Evolutionary conservation across 1,140 invertebrate species (phyloP), one percentile per base, ranked within the genome.

Genomic region (Campoletis sonorensis): DNA sequence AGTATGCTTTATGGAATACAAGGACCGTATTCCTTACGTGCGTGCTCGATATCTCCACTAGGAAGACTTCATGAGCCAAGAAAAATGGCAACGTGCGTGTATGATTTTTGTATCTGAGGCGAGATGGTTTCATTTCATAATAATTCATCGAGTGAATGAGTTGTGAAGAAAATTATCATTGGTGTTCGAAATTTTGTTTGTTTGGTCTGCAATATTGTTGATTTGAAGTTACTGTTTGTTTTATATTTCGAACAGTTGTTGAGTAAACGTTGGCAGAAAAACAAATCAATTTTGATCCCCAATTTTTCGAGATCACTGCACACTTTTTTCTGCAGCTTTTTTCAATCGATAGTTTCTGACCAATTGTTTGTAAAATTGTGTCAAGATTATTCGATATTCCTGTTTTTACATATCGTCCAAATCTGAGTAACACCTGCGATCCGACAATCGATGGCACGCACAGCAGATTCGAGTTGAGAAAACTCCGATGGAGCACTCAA

Each of bases 31-130:
- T 58, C 40, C 40, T 2, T 58, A 58, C 54, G 54, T 58, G 54
- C 54, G 54, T 58, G 54, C 54, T 58, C 54, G 54, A 58, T 58
- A 58, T 58, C 54, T 58, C 54, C 18, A 5, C 54, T 23, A 23
- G 21, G 54, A 58, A 58, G 54, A 58, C 18, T 58, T 58, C 21
- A 58, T 58, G 40, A 45, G 5, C 1, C 54, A 21, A 58, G 54
- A 18, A n/a, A 58, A 58, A 58, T 58, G 1, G 21, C 5, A 58
- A 11, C 54, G 18, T 58, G 54, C 54, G 54, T 58, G 54, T 58
- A 23, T 58, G 54, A 58, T 10, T 58, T n/a, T 58, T n/a, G 54
- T 4, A 11, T 45, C 40, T 45, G 40, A 45, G 16, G 18, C 54
- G 10, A 4, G 54, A 58, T 13, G 54, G 18, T 58, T 58, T 58